phyloP scores from a whole-genome alignment of 2,113 vertebrate genomes.

The Bagarius yarrelli region DNA sequence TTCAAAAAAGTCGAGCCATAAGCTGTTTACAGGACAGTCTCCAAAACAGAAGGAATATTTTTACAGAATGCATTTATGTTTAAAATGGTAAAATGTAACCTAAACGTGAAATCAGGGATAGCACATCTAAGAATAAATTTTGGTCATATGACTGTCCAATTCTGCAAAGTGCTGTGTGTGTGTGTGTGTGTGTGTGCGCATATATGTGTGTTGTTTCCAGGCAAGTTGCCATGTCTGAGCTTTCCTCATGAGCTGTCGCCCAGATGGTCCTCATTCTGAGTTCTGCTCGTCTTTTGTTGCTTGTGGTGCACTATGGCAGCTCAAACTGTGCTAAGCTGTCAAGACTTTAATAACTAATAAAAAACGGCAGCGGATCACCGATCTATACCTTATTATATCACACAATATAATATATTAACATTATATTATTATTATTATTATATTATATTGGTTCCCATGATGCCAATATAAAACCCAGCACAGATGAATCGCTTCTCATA shows the following conservation, averaged over 20 bases:
- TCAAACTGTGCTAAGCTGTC: slow-evolving; percentile 36
- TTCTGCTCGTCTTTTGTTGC: slow-evolving; percentile 41
- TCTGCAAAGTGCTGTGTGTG: slow-evolving; percentile 16
- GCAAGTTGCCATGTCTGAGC: slow-evolving; percentile 42
- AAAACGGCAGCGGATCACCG: not conserved
- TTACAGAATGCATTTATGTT: slow-evolving; percentile 22
- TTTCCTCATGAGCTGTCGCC: slow-evolving; percentile 46
- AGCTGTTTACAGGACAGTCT: slow-evolving; percentile 27
- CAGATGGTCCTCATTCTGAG: slow-evolving; percentile 51
- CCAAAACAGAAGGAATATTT: slow-evolving; percentile 15
- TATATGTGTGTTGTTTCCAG: slow-evolving; percentile 13
- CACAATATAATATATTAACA: not conserved
- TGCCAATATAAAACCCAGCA: not conserved
- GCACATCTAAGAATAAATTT: not conserved
- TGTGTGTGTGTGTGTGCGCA: slow-evolving; percentile 31
- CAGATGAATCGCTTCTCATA: not conserved
- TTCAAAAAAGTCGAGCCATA: slow-evolving; percentile 10
- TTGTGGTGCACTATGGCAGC: slow-evolving; percentile 33
- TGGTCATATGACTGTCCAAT: not conserved
- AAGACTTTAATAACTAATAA: slow-evolving; percentile 32
- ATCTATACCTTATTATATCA: not conserved
- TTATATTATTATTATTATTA: too few species aligned
- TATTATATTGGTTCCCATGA: not conserved
- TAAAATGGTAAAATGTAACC: not conserved
- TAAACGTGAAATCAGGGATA: not conserved